Evolutionary conservation across 2,888 invertebrate genomes (phyloP), one percentile per base, ranked within the genome.

Genomic region (Abrostola triplasia): DNA sequence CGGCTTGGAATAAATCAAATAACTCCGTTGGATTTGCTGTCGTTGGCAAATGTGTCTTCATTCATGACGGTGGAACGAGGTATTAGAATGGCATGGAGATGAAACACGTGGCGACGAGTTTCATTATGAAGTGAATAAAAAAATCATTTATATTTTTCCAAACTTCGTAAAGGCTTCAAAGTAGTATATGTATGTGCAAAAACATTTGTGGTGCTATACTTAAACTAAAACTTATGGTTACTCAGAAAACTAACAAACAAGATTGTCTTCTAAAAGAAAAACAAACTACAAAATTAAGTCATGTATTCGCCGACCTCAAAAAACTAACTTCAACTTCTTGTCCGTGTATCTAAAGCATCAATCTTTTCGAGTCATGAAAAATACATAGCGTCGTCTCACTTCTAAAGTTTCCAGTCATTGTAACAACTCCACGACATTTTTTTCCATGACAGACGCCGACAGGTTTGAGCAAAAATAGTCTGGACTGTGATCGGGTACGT

Each of bases 31-130:
- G 87, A 87, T 90, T 84, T 86, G 84, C 90, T 89, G 92, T 92
- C 90, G 90, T 87, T 92, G 91, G 93, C 92, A 92, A 93, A 92
- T 92, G 93, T 90, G 91, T 92, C 93, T 93, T 92, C 93, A 93
- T 93, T 93, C 94, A 93, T 92, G 92, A 88, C 86, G 86, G 85
- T 81, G 82, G 83, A 81, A 77, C 69, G 76, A 72, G 63, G 83
- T 73, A 87, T 83, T 84, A 64, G 66, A 72, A 76, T 86, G 72
- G 81, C 66, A 73, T 91, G 74, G 92, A 93, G 92, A 81, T 74
- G 84, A 65, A 67, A 61, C 64, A 11, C 50, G 13, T 41, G 51
- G 24, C 13, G 44, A 59, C 58, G 13, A 55, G 57, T 72, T 76
- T 58, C 8, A 40, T 51, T 7, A 38, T 36, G 24, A 13, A 6